Evolutionary conservation across 2,797 vertebrate species (phyloP).

Genomic region (Pristis pectinata): DNA sequence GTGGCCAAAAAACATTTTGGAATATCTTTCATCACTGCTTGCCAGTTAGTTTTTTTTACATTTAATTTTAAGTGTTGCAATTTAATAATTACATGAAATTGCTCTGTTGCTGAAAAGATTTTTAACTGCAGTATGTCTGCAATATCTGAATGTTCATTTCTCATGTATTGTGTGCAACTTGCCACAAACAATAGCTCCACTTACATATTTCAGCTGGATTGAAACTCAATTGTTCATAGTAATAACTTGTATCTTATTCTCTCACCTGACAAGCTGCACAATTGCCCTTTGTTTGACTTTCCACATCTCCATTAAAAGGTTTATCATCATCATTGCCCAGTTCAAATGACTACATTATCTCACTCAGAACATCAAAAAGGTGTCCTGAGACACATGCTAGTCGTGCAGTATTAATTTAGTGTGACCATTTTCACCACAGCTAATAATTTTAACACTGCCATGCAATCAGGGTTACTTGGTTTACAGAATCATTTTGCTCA

Average conservation of each 20-base stretch:
- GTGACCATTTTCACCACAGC: not conserved
- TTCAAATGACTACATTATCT: not conserved
- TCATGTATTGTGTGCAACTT: not conserved
- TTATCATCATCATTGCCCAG: not conserved
- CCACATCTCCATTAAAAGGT: not conserved
- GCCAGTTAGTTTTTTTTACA: not conserved
- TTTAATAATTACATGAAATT: not conserved
- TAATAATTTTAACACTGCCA: not conserved
- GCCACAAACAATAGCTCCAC: not conserved
- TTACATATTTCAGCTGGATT: not conserved
- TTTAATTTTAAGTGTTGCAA: not conserved
- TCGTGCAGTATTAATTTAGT: not conserved
- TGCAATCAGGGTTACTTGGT: not conserved
- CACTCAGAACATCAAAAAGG: not conserved
- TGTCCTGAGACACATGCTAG: not conserved
- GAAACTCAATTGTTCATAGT: not conserved
- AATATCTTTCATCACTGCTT: not conserved
- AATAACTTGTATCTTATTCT: not conserved
- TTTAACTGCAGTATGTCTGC: not conserved
- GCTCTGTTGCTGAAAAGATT: not conserved
- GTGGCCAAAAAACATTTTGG: not conserved
- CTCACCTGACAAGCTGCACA: not conserved
- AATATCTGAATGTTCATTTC: not conserved
- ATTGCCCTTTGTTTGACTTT: conserved; percentile 6
- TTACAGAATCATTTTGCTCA: not conserved